Evolutionary conservation across 2,113 vertebrate species (phyloP).

Genomic region (Plecotus auritus): DNA sequence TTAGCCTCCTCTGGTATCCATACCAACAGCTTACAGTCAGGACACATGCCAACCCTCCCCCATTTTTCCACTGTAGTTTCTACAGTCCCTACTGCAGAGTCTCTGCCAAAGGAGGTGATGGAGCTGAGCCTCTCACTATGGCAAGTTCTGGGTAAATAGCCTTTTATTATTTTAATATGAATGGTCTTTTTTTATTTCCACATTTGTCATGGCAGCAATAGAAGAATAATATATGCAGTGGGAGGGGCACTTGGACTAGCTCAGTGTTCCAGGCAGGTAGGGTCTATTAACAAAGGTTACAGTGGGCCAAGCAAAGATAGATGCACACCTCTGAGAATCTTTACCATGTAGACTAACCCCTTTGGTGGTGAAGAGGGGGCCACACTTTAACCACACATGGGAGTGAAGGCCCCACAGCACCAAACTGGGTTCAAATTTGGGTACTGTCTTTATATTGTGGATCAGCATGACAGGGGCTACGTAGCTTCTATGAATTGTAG

Average conservation of each 20-base stretch:
- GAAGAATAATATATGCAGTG: background rate
- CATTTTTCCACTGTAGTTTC: no score
- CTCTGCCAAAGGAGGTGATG: background rate
- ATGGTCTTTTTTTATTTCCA: background rate
- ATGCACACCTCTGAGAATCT: background rate
- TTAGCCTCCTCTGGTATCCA: background rate
- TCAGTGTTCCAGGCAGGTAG: background rate
- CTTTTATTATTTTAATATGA: background rate
- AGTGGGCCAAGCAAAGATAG: background rate
- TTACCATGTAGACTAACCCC: background rate
- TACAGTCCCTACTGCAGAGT: background rate
- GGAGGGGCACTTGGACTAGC: background rate
- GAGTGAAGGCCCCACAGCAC: rapidly evolving
- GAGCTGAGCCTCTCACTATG: background rate
- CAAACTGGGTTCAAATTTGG: background rate
- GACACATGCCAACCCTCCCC: background rate
- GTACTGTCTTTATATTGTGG: background rate
- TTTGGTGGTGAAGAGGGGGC: background rate
- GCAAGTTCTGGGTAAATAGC: background rate
- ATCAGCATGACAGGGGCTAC: background rate
- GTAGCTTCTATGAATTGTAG: background rate
- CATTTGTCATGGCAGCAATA: background rate
- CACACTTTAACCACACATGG: background rate
- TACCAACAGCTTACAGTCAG: background rate
- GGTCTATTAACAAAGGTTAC: background rate